These are phyloP conservation scores for Nemotelus nigrinus DNA, from an alignment of 2,888 invertebrate genomes.

Conservation along the genomic window DNA sequence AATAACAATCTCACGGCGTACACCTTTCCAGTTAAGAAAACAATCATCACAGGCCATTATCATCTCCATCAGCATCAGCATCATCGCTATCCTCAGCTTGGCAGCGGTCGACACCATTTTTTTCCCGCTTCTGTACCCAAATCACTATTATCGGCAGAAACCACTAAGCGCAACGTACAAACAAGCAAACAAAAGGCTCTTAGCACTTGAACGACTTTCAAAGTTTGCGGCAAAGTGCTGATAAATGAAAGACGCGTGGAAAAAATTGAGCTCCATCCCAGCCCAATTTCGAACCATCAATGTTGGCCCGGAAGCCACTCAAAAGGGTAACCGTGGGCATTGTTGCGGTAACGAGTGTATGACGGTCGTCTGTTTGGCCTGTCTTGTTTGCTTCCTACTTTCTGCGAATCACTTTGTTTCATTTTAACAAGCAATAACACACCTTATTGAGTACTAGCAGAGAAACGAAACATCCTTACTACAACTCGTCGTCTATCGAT, in stretches of 20 bases:
- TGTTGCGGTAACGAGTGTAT: background rate
- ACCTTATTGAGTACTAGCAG: too few species aligned
- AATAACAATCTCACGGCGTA: background rate
- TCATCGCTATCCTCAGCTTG: constrained; percentile 10
- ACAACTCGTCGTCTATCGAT: too few species aligned
- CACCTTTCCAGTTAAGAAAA: background rate
- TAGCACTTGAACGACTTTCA: constrained; percentile 29
- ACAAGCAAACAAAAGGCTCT: constrained; percentile 25
- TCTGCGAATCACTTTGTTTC: background rate
- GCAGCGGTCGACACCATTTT: constrained; percentile 7
- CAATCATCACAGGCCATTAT: constrained; percentile 14
- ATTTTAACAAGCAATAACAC: background rate
- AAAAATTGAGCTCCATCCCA: constrained; percentile 7
- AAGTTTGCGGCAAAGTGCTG: background rate
- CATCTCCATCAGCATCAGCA: constrained; percentile 3
- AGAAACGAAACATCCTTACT: too few species aligned
- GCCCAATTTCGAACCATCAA: constrained; percentile 3
- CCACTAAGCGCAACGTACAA: background rate
- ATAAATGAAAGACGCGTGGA: background rate
- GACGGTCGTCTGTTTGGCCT: background rate
- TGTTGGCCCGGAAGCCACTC: background rate
- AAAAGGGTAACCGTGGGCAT: constrained; percentile 18
- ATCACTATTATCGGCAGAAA: constrained; percentile 16
- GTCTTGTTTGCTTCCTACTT: background rate
- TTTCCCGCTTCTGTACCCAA: background rate